Conservation (phyloP, 2,888 invertebrate genomes). For the Exephanes ischioxanthus region DNA sequence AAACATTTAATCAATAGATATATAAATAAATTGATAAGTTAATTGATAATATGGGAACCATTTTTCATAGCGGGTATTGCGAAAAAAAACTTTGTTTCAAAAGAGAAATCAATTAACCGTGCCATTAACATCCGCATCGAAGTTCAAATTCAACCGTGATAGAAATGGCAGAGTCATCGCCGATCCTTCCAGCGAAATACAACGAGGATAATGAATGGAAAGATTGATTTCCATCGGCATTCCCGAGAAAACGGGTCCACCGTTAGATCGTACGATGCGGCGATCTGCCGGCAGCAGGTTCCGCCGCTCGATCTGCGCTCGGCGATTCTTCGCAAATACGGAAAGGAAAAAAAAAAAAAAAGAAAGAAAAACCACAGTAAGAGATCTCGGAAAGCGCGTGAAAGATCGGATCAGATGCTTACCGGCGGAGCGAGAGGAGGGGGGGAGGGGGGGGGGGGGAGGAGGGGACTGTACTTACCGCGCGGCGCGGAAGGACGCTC, state of each 20-base stretch:
- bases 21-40: no score
- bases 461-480: neutral
- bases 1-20: no score
- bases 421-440: neutral
- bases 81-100: neutral
- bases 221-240: slow-evolving; percentile 70
- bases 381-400: slow-evolving; percentile 57
- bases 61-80: no score
- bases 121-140: neutral
- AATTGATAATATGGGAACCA: no score
- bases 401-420: slow-evolving; percentile 17
- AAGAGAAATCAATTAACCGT: neutral
- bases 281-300: slow-evolving; percentile 41
- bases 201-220: slow-evolving; percentile 44
- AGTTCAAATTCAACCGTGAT: slow-evolving; percentile 37
- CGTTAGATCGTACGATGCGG: slow-evolving; percentile 64
- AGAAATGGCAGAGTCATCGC: slow-evolving; percentile 48
- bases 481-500: slow-evolving; percentile 24
- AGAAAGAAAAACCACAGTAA: slow-evolving; percentile 14
- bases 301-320: slow-evolving; percentile 38
- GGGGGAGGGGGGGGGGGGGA: neutral
- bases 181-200: slow-evolving; percentile 60
- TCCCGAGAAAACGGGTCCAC: slow-evolving; percentile 65
- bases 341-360: slow-evolving; percentile 13
- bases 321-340: slow-evolving; percentile 25